Base-by-base conservation (phyloP, 1,140 invertebrate species). In the Brachionus asplanchnoidis region DNA sequence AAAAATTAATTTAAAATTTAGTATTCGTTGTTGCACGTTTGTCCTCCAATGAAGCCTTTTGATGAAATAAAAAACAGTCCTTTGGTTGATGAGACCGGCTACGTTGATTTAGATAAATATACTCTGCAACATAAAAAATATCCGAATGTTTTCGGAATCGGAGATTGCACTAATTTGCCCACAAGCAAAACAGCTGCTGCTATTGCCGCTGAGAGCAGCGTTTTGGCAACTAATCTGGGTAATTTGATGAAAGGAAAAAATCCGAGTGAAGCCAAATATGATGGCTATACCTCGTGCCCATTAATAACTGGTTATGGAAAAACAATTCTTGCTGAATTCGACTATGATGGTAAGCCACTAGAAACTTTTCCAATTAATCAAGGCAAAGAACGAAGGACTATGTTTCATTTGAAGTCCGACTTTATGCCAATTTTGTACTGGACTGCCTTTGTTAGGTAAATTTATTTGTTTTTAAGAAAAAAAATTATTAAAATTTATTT, bases 171-270 rank as follows among this genome's bases (percentile, higher is more conserved):
- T 0, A 94, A 92, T 88, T 91, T 94, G 7, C 96, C 97, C 0
- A 99, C 97, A 86, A 95, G 95, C 4, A 99, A 98, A 91, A 99
- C 97, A 32, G 96, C 95, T 66, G 97, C 97, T 32, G 95, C 97
- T 82, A 92, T 95, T 85, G 95, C 95, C 96, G 91, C 86, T 87
- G 85, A 50, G 84, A 17, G 40, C 56, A 17, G 17, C 14, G 53
- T 82, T 78, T 82, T 68, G 66, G 7, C 75, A 26, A 60, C 66
- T n/a, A 84, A 85, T 83, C 17, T 87, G 20, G 42, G 12, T 11
- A 82, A 85, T 60, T 7, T 50, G 26, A 60, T 65, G 20, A 84
- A 80, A 32, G 28, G 20, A n/a, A 44, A 50, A 23, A 26, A 60
- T 12, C 7, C 65, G 40, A 84, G 40, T 44, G n/a, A 56, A 23